These are phyloP conservation scores for Laspeyria flexula DNA, from an alignment of 2,888 invertebrate genomes.

Conservation along the genomic window DNA sequence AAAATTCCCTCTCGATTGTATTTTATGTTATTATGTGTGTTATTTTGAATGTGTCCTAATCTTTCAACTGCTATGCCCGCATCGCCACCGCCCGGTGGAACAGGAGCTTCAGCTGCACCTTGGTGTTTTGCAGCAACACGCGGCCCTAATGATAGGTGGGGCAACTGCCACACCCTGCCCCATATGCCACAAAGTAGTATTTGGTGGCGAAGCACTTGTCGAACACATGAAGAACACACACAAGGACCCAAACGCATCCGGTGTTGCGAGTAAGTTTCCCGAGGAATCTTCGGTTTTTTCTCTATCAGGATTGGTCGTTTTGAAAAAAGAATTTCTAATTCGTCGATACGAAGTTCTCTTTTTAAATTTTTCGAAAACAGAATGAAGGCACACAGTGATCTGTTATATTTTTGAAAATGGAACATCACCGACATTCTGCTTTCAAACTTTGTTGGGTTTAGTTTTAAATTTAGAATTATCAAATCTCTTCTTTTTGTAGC, in stretches of 20 bases:
- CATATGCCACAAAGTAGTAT: slow-evolving; percentile 97
- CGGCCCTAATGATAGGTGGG: slow-evolving; percentile 95
- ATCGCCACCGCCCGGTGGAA: slow-evolving; percentile 75
- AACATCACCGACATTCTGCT: slow-evolving; percentile 41
- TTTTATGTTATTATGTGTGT: slow-evolving; percentile 51
- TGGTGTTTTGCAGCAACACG: slow-evolving; percentile 98
- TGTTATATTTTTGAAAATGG: slow-evolving; percentile 31
- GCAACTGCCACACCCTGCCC: slow-evolving; percentile 97
- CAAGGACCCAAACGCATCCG: slow-evolving; percentile 96
- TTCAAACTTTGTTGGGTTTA: slow-evolving; percentile 43
- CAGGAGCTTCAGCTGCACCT: slow-evolving; percentile 96
- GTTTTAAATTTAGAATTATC: slow-evolving; percentile 35
- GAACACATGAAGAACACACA: slow-evolving; percentile 98
- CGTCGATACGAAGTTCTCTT: slow-evolving; percentile 29
- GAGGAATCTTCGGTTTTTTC: slow-evolving; percentile 49
- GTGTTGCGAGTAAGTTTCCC: slow-evolving; percentile 94
- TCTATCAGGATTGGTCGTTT: slow-evolving; percentile 33
- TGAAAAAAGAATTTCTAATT: slow-evolving; percentile 37
- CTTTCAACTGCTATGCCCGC: slow-evolving; percentile 80
- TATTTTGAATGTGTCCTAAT: slow-evolving; percentile 73
- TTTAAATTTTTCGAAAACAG: slow-evolving; percentile 44
- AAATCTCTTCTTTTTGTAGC: slow-evolving; percentile 45
- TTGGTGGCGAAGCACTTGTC: slow-evolving; percentile 96
- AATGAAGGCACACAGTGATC: slow-evolving; percentile 33
- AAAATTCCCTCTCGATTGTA: slow-evolving; percentile 63